Evolutionary conservation across 2,888 invertebrate species (phyloP).

Genomic region (Drosophila monieri): DNA sequence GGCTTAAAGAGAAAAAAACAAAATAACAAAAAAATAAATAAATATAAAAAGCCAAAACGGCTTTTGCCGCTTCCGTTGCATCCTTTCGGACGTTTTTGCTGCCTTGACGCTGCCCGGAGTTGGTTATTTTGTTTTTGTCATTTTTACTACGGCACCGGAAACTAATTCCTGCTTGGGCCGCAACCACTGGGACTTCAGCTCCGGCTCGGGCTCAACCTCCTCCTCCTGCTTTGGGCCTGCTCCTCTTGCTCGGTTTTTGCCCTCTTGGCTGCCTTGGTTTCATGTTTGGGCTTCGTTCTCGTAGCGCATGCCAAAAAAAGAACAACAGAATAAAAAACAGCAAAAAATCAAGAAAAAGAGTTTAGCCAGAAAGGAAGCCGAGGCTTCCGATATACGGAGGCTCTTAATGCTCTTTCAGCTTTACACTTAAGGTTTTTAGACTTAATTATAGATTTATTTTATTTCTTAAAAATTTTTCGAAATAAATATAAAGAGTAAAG

Average conservation of each 20-base stretch:
- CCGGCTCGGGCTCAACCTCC: constrained; percentile 21
- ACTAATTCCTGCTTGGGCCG: constrained; percentile 71
- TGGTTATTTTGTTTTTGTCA: constrained; percentile 65
- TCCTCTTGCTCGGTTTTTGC: constrained; percentile 18
- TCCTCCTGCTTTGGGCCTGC: constrained; percentile 33
- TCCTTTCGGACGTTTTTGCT: constrained; percentile 64
- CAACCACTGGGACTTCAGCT: constrained; percentile 55
- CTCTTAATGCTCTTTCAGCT: constrained; percentile 3
- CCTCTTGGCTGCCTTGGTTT: constrained; percentile 43
- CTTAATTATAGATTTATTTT: background rate
- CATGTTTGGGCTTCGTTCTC: constrained; percentile 40
- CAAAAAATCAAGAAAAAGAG: constrained; percentile 32
- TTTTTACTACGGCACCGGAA: constrained; percentile 79
- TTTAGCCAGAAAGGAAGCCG: constrained; percentile 23
- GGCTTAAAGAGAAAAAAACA: constrained; percentile 43
- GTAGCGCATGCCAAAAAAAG: constrained; percentile 78
- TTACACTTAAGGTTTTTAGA: background rate
- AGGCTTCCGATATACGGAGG: background rate
- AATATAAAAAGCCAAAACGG: constrained; percentile 13
- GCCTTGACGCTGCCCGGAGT: constrained; percentile 43
- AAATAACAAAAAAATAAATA: constrained; percentile 34
- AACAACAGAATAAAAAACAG: constrained; percentile 33
- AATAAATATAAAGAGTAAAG: background rate
- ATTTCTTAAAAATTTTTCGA: background rate
- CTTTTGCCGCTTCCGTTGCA: constrained; percentile 55